A percentile compares a stretch with the other conserved stretches of the same genome.
Evolutionary conservation across 1,140 invertebrate genomes (phyloP).

Genomic region (Cardiocondyla obscurior): DNA sequence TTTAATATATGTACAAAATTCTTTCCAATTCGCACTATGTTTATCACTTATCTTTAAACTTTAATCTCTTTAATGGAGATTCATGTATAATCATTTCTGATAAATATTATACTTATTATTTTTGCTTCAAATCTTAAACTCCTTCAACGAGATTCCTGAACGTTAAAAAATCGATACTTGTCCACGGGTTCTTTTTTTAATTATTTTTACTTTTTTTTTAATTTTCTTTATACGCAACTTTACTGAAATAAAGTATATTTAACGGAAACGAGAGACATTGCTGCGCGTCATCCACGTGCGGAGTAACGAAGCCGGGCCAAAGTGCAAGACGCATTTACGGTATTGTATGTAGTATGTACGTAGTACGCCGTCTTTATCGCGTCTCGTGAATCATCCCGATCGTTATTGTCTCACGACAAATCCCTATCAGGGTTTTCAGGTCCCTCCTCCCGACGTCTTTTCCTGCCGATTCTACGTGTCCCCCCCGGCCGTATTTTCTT

Average conservation of each 20-base stretch:
- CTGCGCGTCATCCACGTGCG: conserved; percentile 4
- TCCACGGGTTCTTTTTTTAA: neutral
- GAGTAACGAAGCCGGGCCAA: conserved; percentile 71
- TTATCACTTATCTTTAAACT: neutral
- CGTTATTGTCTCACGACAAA: conserved; percentile 74
- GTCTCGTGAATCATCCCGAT: conserved; percentile 79
- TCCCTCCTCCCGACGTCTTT: conserved; percentile 49
- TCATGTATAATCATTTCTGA: neutral
- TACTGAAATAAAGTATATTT: neutral
- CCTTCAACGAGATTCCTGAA: too few species aligned
- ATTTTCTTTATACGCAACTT: neutral
- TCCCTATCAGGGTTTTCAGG: conserved; percentile 73
- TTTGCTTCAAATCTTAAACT: too few species aligned
- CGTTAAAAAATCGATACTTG: too few species aligned
- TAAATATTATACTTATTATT: neutral
- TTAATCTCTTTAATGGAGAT: neutral
- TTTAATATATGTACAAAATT: neutral
- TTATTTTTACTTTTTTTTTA: neutral
- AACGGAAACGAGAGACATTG: conserved; percentile 10
- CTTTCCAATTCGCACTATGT: neutral
- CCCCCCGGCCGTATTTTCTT: neutral
- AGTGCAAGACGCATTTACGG: conserved; percentile 82
- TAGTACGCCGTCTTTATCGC: conserved; percentile 78
- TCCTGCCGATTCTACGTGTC: neutral
- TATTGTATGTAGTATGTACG: too few species aligned